Conservation (phyloP, 2,797 vertebrate genomes). For the Chaenodraco wilsoni region DNA sequence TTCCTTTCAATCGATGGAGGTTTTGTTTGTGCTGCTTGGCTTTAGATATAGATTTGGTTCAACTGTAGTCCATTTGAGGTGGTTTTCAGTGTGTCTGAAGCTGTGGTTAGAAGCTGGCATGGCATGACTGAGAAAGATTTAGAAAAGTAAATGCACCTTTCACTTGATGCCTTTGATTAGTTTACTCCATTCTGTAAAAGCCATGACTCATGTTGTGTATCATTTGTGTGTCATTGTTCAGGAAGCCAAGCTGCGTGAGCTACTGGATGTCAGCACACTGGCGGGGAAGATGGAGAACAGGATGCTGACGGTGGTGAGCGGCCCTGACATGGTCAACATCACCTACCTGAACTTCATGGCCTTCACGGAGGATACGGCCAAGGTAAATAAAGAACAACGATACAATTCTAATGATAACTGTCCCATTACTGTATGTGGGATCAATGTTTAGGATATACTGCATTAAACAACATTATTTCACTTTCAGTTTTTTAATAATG, state of each 20-base stretch:
- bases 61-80: neutral
- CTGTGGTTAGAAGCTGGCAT: neutral
- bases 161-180: neutral
- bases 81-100: neutral
- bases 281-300: conserved; percentile 91
- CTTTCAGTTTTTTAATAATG: conserved; percentile 1
- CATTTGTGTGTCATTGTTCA: conserved; percentile 60
- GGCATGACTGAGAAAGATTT: neutral
- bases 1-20: conserved; percentile 1
- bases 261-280: conserved; percentile 90
- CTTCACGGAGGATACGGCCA: conserved; percentile 96
- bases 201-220: neutral
- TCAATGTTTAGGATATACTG: neutral
- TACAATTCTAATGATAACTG: too few species aligned
- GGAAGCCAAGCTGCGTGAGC: conserved; percentile 94
- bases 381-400: conserved; percentile 79
- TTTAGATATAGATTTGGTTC: conserved; percentile 14
- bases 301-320: conserved; percentile 95
- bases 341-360: conserved; percentile 97
- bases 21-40: conserved; percentile 24
- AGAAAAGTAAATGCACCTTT: neutral
- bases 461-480: neutral
- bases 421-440: neutral
- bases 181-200: neutral
- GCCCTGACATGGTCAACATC: conserved; percentile 95